Conservation (phyloP, 2,113 vertebrate species). For the Hemiprocne comata region DNA sequence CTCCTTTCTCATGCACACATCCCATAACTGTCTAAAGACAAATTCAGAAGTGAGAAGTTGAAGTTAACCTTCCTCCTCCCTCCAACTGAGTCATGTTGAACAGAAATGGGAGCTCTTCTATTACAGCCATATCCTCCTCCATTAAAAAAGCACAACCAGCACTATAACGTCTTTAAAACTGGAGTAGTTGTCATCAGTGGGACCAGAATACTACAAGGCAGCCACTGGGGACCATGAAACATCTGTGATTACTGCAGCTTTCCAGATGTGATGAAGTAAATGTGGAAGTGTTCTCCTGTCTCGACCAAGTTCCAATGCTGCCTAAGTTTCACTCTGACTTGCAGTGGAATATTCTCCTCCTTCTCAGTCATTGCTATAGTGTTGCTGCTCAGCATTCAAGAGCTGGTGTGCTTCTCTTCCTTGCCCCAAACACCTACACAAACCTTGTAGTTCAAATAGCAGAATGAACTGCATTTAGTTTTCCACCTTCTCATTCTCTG, state of each 20-base stretch:
- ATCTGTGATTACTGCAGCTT: not conserved
- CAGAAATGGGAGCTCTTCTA: not conserved
- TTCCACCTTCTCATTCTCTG: conserved; percentile 16
- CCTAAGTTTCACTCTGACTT: not conserved
- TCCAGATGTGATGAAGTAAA: not conserved
- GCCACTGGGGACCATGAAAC: not conserved
- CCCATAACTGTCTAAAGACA: not conserved
- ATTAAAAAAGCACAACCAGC: not conserved
- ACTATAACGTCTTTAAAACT: not conserved
- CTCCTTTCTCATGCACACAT: not conserved
- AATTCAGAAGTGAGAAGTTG: not conserved
- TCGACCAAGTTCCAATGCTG: conserved; percentile 3
- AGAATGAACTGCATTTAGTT: conserved; percentile 28
- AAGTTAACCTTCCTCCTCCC: not conserved
- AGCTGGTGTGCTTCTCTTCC: not conserved
- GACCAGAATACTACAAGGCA: not conserved
- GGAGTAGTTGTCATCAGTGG: not conserved
- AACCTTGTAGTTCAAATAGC: not conserved
- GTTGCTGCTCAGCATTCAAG: not conserved
- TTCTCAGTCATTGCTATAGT: not conserved
- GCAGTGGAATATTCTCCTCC: not conserved
- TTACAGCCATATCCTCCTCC: not conserved
- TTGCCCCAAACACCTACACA: not conserved
- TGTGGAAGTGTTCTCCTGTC: not conserved
- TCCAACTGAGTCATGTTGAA: not conserved